Percentiles rank a stretch among this genome's conserved stretches.
These are phyloP conservation scores for Anoplius nigerrimus DNA, from an alignment of 2,888 invertebrate genomes.

Conservation along the genomic window DNA sequence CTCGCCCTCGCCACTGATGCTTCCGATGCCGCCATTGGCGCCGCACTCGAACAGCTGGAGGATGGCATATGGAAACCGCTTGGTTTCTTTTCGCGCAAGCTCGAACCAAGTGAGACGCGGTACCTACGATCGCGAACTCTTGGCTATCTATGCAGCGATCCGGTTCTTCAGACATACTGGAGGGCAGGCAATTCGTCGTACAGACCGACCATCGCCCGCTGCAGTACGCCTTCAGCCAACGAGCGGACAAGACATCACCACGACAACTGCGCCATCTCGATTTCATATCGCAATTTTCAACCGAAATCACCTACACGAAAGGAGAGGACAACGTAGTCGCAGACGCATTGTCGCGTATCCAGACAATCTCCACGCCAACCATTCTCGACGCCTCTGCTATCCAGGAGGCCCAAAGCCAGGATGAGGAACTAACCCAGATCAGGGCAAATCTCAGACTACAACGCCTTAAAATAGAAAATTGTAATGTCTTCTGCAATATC, in stretches of 20 bases:
- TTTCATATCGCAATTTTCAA: constrained; percentile 30
- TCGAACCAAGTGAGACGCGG: constrained; percentile 36
- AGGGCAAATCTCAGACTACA: background rate
- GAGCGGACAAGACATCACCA: constrained; percentile 33
- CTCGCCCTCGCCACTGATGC: constrained; percentile 40
- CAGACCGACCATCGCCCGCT: constrained; percentile 26
- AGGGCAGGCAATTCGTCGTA: constrained; percentile 20
- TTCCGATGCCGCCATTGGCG: constrained; percentile 30
- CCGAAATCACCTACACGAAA: constrained; percentile 20
- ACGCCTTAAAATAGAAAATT: background rate
- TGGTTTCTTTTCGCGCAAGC: constrained; percentile 23
- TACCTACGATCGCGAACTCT: constrained; percentile 47
- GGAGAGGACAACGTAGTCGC: constrained; percentile 29
- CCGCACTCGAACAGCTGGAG: constrained; percentile 23
- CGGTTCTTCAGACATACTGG: constrained; percentile 27
- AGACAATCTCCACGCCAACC: constrained; percentile 20
- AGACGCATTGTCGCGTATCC: constrained; percentile 24
- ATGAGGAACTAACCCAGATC: constrained; percentile 14
- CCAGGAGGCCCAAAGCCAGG: constrained; percentile 15
- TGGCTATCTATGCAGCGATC: constrained; percentile 20
- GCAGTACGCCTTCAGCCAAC: constrained; percentile 27
- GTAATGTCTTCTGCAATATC: background rate
- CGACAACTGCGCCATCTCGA: constrained; percentile 27
- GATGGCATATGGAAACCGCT: constrained; percentile 26
- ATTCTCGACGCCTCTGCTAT: constrained; percentile 1